Conservation (phyloP, 1,140 invertebrate species). For the Drosophila dunni region DNA sequence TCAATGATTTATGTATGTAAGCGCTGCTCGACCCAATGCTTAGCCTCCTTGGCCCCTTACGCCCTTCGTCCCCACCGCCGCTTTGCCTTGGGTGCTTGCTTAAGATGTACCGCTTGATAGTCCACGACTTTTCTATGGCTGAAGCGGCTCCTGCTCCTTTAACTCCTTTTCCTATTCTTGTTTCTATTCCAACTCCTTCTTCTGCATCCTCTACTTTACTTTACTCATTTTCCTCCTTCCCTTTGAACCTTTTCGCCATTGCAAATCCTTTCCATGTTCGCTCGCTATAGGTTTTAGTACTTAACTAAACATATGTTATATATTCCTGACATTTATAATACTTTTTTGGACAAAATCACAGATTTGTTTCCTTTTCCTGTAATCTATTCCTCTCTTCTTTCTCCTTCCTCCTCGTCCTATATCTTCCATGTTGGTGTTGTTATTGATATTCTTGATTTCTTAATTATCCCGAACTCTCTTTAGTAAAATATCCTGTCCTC, state of each 20-base stretch:
- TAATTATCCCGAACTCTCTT: conserved; percentile 18
- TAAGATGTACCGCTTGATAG: conserved; percentile 53
- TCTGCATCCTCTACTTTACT: background rate
- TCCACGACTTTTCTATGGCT: conserved; percentile 11
- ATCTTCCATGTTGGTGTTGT: background rate
- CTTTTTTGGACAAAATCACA: too few relatives aligned
- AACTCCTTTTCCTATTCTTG: background rate
- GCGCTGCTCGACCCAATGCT: conserved; percentile 23
- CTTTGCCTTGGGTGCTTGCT: conserved; percentile 9
- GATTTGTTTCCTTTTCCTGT: background rate
- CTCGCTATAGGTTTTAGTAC: too few relatives aligned
- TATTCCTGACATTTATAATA: too few relatives aligned
- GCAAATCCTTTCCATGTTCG: too few relatives aligned
- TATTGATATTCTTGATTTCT: conserved; percentile 46
- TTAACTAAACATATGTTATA: too few relatives aligned
- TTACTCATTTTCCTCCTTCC: conserved; percentile 16
- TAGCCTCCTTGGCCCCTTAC: conserved; percentile 4
- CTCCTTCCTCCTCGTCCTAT: background rate
- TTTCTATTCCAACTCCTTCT: background rate
- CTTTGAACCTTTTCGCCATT: too few relatives aligned
- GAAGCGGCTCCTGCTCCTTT: background rate
- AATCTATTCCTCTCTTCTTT: background rate
- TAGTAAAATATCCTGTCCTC: too few relatives aligned
- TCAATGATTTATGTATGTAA: conserved; percentile 69
- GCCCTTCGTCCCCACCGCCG: background rate